Conservation (phyloP, 2,113 vertebrate genomes). For the Oncorhynchus gorbuscha region DNA sequence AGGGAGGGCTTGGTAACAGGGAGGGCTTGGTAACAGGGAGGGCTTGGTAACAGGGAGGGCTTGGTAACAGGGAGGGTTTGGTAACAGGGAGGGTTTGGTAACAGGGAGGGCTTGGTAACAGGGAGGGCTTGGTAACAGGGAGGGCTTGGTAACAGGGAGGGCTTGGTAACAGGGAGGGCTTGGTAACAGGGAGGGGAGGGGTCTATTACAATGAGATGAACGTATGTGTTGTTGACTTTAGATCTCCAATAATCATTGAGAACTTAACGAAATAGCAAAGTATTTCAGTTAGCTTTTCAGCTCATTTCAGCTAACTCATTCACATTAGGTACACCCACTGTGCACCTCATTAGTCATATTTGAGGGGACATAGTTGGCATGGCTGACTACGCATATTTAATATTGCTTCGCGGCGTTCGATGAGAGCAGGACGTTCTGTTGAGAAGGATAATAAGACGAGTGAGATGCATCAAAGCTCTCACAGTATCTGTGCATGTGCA, state of each 20-base stretch:
- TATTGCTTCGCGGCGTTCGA: conserved; percentile 5
- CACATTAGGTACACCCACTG: background rate
- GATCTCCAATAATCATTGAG: background rate
- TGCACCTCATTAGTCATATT: background rate
- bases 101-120: too few species aligned
- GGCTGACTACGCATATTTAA: background rate
- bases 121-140: too few species aligned
- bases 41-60: too few species aligned
- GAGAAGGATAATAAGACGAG: conserved; percentile 5
- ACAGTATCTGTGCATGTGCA: too few species aligned
- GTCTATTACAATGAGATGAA: background rate
- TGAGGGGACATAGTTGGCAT: background rate
- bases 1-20: too few species aligned
- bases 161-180: too few species aligned
- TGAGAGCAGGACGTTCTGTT: conserved; percentile 22
- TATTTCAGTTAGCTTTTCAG: background rate
- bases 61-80: too few species aligned
- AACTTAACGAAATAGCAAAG: background rate
- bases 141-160: too few species aligned
- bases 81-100: too few species aligned
- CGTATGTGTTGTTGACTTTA: background rate
- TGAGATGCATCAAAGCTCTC: too few species aligned
- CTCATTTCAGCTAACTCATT: background rate
- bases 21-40: too few species aligned
- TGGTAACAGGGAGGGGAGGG: background rate